Percentiles rank a stretch among this genome's conserved stretches.
phyloP scores from a whole-genome alignment of 2,797 vertebrate species.

The Halcyon badia region DNA sequence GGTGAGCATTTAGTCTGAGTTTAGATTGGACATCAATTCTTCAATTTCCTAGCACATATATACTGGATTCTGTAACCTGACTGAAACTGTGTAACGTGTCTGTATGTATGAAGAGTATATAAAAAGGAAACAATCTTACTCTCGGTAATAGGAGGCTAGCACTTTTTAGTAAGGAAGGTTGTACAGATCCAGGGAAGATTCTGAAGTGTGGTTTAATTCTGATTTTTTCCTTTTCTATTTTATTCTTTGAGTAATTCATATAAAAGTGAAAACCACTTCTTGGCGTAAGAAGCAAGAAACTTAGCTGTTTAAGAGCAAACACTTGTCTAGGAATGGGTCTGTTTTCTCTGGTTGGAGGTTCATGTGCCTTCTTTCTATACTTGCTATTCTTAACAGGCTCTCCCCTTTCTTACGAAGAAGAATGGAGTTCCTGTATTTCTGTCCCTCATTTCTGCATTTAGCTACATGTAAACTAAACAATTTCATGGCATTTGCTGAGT shows the following conservation, averaged over 20 bases:
- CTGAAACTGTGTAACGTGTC: not conserved
- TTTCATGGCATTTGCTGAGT: not conserved
- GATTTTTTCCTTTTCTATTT: not conserved
- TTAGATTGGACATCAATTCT: not conserved
- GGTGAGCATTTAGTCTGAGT: not conserved
- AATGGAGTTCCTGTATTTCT: not conserved
- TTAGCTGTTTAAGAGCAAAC: not conserved
- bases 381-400: not conserved
- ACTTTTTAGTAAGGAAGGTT: not conserved
- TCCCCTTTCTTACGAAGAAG: not conserved
- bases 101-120: not conserved
- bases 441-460: not conserved
- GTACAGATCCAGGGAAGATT: not conserved
- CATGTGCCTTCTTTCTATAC: not conserved
- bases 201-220: not conserved
- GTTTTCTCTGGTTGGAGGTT: not conserved
- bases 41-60: fast-evolving
- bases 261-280: not conserved
- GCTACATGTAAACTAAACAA: not conserved
- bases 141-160: not conserved
- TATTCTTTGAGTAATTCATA: not conserved
- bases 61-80: not conserved
- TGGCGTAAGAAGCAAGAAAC: not conserved
- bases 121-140: not conserved
- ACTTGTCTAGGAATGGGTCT: not conserved